These are phyloP conservation scores for Paracentrotus lividus DNA, from an alignment of 53 echinoderm and acorn worm genomes.

Conservation along the genomic window DNA sequence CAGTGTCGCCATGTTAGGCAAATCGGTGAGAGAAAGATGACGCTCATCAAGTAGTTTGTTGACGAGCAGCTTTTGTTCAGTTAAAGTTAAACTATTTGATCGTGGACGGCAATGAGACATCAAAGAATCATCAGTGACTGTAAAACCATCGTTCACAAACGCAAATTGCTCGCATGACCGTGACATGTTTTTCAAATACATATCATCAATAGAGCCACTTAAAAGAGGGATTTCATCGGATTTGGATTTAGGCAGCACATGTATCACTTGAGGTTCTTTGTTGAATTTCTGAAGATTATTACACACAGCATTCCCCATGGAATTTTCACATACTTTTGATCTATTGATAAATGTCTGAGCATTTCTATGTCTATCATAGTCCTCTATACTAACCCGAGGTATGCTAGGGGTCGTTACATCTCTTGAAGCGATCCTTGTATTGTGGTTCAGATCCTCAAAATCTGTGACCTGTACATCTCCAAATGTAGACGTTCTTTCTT, in stretches of 20 bases:
- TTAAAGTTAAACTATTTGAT: slow-evolving; percentile 62
- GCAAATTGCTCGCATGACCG: slow-evolving; percentile 4
- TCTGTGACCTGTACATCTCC: slow-evolving; percentile 26
- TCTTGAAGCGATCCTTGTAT: background rate
- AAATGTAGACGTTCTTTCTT: background rate
- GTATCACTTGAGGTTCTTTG: slow-evolving; percentile 2
- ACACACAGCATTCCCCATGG: slow-evolving; percentile 15
- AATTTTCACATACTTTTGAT: background rate
- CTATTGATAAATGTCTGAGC: background rate
- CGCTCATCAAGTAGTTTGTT: background rate
- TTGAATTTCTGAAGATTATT: slow-evolving; percentile 48
- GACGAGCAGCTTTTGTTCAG: background rate
- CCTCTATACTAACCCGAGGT: slow-evolving; percentile 53
- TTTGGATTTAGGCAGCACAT: slow-evolving; percentile 53
- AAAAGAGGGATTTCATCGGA: slow-evolving; percentile 59
- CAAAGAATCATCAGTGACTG: background rate
- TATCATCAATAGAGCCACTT: slow-evolving; percentile 24
- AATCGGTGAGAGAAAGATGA: slow-evolving; percentile 51
- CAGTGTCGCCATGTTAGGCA: slow-evolving; percentile 58
- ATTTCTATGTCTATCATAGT: background rate
- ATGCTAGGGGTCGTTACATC: background rate
- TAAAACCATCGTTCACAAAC: slow-evolving; percentile 57
- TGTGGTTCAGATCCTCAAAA: background rate
- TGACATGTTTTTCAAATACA: slow-evolving; percentile 29
- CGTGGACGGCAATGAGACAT: slow-evolving; percentile 16